These are phyloP conservation scores for Acropora yongei DNA, from an alignment of 64 coral and sea anemone species.

Conservation along the genomic window DNA sequence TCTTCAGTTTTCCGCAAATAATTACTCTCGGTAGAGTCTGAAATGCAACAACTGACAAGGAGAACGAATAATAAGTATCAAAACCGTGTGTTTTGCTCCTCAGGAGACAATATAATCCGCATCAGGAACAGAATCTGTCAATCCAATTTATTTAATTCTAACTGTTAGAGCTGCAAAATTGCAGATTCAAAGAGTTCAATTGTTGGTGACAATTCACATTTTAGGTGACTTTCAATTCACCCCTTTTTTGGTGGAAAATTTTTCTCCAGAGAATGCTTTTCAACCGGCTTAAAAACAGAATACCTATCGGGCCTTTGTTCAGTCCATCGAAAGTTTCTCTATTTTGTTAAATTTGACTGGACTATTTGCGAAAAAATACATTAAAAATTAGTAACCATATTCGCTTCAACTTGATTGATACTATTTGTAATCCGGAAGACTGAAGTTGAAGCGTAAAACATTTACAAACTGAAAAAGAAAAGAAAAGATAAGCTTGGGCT, in stretches of 20 bases:
- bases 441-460: neutral
- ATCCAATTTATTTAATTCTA: slow-evolving; percentile 12
- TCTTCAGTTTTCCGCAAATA: slow-evolving; percentile 8
- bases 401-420: too few species aligned
- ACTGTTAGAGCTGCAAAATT: neutral
- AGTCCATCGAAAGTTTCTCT: too few species aligned
- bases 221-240: neutral
- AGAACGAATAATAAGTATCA: neutral
- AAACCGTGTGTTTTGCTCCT: neutral
- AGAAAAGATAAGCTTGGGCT: neutral
- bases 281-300: neutral
- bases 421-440: too few species aligned
- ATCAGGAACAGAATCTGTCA: too few species aligned
- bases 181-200: neutral
- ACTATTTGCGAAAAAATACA: too few species aligned
- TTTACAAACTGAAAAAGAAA: neutral
- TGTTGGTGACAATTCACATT: neutral
- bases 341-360: too few species aligned
- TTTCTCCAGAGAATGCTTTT: neutral
- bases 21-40: neutral
- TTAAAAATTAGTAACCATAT: too few species aligned
- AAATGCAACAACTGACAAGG: neutral
- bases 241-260: too few species aligned
- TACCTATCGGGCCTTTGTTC: neutral
- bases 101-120: neutral